Conservation (phyloP, 2,113 vertebrate species). For the Athene noctua region DNA sequence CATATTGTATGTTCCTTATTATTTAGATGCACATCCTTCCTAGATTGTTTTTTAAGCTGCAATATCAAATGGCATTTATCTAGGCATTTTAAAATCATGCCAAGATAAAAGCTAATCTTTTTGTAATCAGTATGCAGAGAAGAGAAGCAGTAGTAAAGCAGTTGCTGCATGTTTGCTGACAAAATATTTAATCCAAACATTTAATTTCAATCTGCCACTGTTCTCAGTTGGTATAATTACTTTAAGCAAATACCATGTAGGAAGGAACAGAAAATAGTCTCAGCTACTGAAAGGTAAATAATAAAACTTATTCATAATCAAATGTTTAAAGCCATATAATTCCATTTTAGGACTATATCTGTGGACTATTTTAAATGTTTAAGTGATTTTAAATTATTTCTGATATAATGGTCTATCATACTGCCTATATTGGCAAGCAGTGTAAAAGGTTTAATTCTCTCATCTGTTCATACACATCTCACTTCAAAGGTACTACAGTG, state of each 20-base stretch:
- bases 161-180: conserved; percentile 83
- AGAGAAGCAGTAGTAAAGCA: conserved; percentile 73
- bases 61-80: conserved; percentile 69
- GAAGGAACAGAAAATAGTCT: conserved; percentile 70
- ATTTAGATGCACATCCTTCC: conserved; percentile 23
- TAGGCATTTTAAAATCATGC: conserved; percentile 72
- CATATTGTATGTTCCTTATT: neutral
- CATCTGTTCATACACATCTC: neutral
- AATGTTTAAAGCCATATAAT: conserved; percentile 60
- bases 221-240: conserved; percentile 84
- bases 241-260: conserved; percentile 77
- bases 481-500: neutral
- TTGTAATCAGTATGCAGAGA: conserved; percentile 82
- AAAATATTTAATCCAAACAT: conserved; percentile 87
- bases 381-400: conserved; percentile 69
- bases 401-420: conserved; percentile 35
- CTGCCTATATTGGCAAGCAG: neutral
- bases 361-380: conserved; percentile 66
- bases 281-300: conserved; percentile 76
- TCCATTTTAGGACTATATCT: conserved; percentile 60
- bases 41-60: conserved; percentile 30
- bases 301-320: conserved; percentile 72
- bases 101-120: conserved; percentile 80
- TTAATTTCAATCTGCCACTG: conserved; percentile 87
- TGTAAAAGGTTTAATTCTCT: conserved; percentile 4